Percentiles rank a stretch among this genome's conserved stretches.
Evolutionary conservation across 2,797 vertebrate species (phyloP).

Genomic region (Microtus agrestis): DNA sequence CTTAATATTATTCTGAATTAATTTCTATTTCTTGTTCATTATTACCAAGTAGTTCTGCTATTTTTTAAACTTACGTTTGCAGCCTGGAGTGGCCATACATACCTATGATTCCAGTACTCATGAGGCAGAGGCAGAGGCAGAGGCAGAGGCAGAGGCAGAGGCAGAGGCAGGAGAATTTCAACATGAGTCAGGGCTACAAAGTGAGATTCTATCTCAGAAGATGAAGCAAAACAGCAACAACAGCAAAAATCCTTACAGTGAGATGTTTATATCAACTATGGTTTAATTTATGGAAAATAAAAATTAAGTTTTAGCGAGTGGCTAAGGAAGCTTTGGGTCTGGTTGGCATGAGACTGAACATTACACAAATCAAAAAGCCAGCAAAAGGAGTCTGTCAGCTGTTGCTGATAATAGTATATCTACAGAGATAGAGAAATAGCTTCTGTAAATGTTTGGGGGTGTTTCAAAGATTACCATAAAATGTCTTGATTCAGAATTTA

Average conservation of each 20-base stretch:
- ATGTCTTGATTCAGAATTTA: not conserved
- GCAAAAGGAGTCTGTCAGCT: not conserved
- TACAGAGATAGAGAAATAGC: not conserved
- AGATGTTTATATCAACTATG: not conserved
- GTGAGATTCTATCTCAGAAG: not conserved
- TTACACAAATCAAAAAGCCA: not conserved
- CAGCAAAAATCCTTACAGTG: not conserved
- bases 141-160: no score
- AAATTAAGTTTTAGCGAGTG: not conserved
- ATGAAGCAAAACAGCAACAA: not conserved
- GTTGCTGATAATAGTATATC: not conserved
- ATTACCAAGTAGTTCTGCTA: not conserved
- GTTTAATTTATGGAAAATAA: slow-evolving; percentile 4
- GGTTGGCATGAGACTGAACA: not conserved
- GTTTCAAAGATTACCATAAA: not conserved
- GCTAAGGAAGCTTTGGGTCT: not conserved
- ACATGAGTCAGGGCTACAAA: no score
- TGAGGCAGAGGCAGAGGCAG: no score
- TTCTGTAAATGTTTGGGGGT: not conserved
- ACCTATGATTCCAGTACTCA: not conserved
- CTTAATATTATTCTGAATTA: not conserved
- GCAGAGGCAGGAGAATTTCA: not conserved
- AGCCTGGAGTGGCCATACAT: not conserved
- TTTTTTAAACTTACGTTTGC: not conserved
- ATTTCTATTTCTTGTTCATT: slow-evolving; percentile 1